Evolutionary conservation across 2,888 invertebrate genomes (phyloP).

Genomic region (Brachypalpus laphriformis): DNA sequence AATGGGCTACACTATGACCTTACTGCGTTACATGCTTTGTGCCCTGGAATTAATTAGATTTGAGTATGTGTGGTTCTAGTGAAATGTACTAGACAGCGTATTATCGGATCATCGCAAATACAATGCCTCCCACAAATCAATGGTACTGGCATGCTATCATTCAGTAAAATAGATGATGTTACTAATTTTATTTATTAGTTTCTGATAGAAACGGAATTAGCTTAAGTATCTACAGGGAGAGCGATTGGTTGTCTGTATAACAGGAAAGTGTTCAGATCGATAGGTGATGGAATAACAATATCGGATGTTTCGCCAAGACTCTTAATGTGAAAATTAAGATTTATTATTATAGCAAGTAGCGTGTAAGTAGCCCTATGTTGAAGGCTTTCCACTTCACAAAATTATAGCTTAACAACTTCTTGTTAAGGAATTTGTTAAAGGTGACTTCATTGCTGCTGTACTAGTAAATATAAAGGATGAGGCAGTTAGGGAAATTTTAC

Average conservation of each 20-base stretch:
- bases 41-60: constrained; percentile 56
- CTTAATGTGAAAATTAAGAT: neutral
- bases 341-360: too few species aligned
- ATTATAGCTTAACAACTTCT: too few species aligned
- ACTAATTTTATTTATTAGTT: constrained; percentile 46
- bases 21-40: constrained; percentile 21
- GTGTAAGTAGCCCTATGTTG: too few species aligned
- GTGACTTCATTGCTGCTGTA: too few species aligned
- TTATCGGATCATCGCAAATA: constrained; percentile 8
- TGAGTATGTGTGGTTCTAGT: constrained; percentile 9
- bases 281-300: neutral
- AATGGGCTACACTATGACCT: constrained; percentile 8
- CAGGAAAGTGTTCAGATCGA: neutral
- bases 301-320: neutral
- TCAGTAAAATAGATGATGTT: constrained; percentile 29
- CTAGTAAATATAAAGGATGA: too few species aligned
- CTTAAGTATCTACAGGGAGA: neutral
- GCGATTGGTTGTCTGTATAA: neutral
- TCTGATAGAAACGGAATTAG: neutral
- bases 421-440: too few species aligned
- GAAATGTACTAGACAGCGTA: constrained; percentile 14
- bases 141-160: constrained; percentile 19
- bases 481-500: too few species aligned
- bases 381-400: too few species aligned
- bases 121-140: constrained; percentile 11